These are phyloP conservation scores for Agrochola lychnidis DNA, from an alignment of 2,888 invertebrate genomes.

Conservation along the genomic window DNA sequence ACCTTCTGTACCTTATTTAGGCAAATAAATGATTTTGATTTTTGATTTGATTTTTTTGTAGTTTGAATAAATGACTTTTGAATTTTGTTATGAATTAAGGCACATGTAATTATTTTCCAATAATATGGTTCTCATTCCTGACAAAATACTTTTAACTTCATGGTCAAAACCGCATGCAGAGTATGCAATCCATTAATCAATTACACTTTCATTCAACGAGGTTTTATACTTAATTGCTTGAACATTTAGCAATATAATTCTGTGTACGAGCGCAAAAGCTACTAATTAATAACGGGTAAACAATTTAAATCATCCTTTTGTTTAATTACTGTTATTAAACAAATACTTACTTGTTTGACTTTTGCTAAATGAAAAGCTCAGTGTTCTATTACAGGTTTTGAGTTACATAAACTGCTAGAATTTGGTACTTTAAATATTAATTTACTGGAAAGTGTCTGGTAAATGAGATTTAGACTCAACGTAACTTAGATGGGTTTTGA, in stretches of 20 bases:
- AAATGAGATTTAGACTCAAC: not conserved
- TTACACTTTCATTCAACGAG: constrained; percentile 10
- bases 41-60: no score
- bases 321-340: constrained; percentile 2
- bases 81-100: not conserved
- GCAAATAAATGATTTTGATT: no score
- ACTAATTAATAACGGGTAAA: constrained; percentile 14
- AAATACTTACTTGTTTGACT: not conserved
- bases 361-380: not conserved
- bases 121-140: not conserved
- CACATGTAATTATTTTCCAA: not conserved
- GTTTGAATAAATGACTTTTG: no score
- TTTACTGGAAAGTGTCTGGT: no score
- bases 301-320: constrained; percentile 7
- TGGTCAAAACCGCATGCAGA: not conserved
- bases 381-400: not conserved
- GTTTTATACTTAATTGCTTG: constrained; percentile 32
- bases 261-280: not conserved
- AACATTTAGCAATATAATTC: constrained; percentile 9
- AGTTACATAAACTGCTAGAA: not conserved
- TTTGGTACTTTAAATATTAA: not conserved
- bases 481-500: no score
- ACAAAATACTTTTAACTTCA: constrained; percentile 10
- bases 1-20: no score
- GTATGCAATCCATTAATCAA: constrained; percentile 21